Conservation (phyloP, 2,113 vertebrate species). For the Leucopsar rothschildi region DNA sequence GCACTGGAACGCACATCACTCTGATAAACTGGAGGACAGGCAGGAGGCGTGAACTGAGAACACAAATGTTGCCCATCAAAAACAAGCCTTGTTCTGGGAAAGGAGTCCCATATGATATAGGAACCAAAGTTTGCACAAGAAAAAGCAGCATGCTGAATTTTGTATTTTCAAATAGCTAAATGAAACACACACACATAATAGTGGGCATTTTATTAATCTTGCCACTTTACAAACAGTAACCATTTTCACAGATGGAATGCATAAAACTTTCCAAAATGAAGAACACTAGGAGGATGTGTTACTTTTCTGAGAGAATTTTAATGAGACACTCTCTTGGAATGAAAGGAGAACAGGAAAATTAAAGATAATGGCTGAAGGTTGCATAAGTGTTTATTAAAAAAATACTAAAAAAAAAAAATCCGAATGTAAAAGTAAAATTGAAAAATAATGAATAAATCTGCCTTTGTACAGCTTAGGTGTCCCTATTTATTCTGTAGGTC, state of each 20-base stretch:
- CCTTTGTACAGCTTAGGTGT: conserved; percentile 45
- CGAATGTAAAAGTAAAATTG: conserved; percentile 3
- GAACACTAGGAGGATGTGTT: conserved; percentile 48
- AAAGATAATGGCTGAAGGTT: not conserved
- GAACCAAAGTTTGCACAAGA: conserved; percentile 67
- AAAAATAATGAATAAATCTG: conserved; percentile 25
- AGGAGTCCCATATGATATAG: not conserved
- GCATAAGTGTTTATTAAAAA: conserved; percentile 54
- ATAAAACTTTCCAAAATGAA: conserved; percentile 28
- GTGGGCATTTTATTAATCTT: conserved; percentile 61
- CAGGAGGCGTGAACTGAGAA: not conserved
- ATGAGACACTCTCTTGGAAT: not conserved
- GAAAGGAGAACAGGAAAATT: conserved; percentile 2
- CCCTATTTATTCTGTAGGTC: conserved; percentile 28
- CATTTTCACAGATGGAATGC: conserved; percentile 49
- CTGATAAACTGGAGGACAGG: not conserved
- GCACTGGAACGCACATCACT: not conserved
- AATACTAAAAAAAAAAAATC: not conserved
- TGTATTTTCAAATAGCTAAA: conserved; percentile 50
- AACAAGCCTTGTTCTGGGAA: not conserved
- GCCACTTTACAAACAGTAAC: conserved; percentile 52
- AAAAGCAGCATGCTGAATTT: conserved; percentile 55
- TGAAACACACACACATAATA: conserved; percentile 51
- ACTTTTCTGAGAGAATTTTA: conserved; percentile 43
- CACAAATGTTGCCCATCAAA: not conserved